Base-by-base conservation (phyloP, 2,797 vertebrate species). In the Lerista edwardsae region DNA sequence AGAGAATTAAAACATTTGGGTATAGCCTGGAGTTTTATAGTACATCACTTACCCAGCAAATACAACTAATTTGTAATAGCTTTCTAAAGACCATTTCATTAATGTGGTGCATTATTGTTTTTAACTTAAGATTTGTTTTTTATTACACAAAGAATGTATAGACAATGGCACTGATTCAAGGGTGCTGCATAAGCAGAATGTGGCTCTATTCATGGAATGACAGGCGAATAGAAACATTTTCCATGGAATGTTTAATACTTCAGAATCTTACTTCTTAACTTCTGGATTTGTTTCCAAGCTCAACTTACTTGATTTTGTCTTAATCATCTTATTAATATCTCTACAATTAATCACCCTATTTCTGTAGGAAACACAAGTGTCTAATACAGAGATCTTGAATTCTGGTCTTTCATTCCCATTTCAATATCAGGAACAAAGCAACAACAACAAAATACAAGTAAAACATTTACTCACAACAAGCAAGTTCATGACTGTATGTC, bases 401-500 rank as follows among this genome's bases (percentile, higher is more conserved):
- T 75, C 27, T 65, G 64, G 55, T 55, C 55, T 44, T 4, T 23
- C n/a, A 6, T 14, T 44, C 15, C 10, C 44, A 68, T 61, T 69
- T 75, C 25, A n/a, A 27, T 31, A 44, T 47, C 31, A 62, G 55
- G 44, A 75, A 88, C 1, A 79, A 47, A 0, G 47, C 25, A 75
- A 67, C 77, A 7, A 23, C 59, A 83, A 15, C 78, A 34, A 78
- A 85, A 27, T 81, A 81, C 59, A 83, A 62, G 76, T 78, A 89
- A 86, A 86, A 61, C 55, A 19, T 80, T 76, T 94, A 98, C 98
- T 98, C 92, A 99, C 98, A 91, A 98, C 97, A 92, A 99, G 97
- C 15, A 98, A 94, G 83, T 99, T 98, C 97, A 99, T 98, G 86
- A 99, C 97, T 51, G 98, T 99, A 92, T 98, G 97, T 91, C 98